phyloP scores from a whole-genome alignment of 2,888 invertebrate species.

The Drosophila mettleri region DNA sequence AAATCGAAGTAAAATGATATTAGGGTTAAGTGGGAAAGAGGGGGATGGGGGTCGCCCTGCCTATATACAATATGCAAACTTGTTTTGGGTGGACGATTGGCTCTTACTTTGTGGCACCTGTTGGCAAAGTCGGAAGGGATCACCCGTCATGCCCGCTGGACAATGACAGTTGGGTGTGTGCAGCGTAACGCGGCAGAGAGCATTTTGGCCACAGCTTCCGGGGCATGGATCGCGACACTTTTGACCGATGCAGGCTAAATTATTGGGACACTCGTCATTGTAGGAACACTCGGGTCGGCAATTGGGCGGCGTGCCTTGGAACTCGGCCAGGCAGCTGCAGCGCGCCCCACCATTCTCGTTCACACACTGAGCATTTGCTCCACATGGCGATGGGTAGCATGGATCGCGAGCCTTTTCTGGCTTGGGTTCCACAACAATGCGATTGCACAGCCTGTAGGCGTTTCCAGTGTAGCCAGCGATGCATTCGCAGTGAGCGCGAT shows the following conservation, averaged over 20 bases:
- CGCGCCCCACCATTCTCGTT: conserved; percentile 87
- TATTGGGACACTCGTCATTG: conserved; percentile 89
- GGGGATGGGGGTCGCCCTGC: conserved; percentile 18
- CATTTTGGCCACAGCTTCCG: conserved; percentile 91
- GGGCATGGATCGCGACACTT: conserved; percentile 91
- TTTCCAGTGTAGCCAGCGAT: conserved; percentile 89
- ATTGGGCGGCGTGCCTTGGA: conserved; percentile 90
- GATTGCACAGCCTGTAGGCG: conserved; percentile 88
- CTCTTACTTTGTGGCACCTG: conserved; percentile 80
- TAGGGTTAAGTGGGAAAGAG: background rate
- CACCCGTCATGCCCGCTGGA: conserved; percentile 88
- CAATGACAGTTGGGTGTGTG: conserved; percentile 92
- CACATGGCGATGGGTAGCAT: conserved; percentile 92
- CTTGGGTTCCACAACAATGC: conserved; percentile 76
- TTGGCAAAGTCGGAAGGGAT: conserved; percentile 90
- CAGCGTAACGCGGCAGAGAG: conserved; percentile 90
- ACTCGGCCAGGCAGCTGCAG: conserved; percentile 89
- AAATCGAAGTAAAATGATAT: background rate
- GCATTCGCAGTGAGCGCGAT: conserved; percentile 92
- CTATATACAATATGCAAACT: conserved; percentile 76
- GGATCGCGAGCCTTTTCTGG: conserved; percentile 85
- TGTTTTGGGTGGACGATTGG: conserved; percentile 14
- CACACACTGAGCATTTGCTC: conserved; percentile 90
- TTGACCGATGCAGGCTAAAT: conserved; percentile 89
- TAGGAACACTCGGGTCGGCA: conserved; percentile 90